phyloP scores from a whole-genome alignment of 2,888 invertebrate species.

The Yponomeuta cagnagella region DNA sequence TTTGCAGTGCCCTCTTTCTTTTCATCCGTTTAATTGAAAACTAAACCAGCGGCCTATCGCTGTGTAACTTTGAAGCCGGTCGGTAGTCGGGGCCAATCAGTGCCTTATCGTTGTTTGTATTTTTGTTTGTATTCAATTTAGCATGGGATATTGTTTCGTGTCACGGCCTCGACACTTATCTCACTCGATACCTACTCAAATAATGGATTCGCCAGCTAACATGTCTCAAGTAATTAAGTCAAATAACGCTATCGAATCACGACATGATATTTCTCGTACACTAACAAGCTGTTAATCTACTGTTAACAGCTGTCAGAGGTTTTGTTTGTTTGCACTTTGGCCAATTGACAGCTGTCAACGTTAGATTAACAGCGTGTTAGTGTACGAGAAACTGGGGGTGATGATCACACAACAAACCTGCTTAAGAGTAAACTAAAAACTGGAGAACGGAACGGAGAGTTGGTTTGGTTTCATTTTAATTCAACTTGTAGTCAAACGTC shows the following conservation, averaged over 20 bases:
- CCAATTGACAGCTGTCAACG: too few relatives aligned
- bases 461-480: neutral
- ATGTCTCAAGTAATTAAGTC: neutral
- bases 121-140: neutral
- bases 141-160: neutral
- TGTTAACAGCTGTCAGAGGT: too few relatives aligned
- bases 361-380: too few relatives aligned
- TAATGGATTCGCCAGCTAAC: neutral
- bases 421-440: too few relatives aligned
- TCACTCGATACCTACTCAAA: neutral
- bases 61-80: neutral
- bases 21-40: slow-evolving; percentile 2
- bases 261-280: neutral
- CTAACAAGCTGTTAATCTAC: too few relatives aligned
- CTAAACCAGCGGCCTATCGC: neutral
- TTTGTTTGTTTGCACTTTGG: too few relatives aligned
- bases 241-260: neutral
- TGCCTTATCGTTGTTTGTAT: neutral
- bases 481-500: too few relatives aligned
- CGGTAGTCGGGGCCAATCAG: neutral
- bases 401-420: neutral
- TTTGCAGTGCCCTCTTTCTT: neutral
- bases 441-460: neutral
- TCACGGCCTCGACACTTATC: neutral
- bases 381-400: neutral